Evolutionary conservation across 2,113 vertebrate species (phyloP), one percentile per base, ranked within the genome.

Genomic region (Crypturellus undulatus): DNA sequence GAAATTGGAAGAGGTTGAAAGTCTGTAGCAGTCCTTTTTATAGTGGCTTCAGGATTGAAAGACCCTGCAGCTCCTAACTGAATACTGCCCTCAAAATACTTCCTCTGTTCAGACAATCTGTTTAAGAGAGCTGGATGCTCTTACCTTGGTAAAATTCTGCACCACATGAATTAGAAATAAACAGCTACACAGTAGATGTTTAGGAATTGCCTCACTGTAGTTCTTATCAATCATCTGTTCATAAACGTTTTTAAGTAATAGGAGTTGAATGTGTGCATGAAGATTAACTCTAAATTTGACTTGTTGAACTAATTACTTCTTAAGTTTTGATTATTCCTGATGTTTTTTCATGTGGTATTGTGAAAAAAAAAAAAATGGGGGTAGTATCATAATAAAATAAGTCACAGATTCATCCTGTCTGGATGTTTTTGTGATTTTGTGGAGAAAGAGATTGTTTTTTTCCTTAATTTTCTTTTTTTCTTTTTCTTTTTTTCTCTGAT

Each of bases 211-310:
- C 32, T 88, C 64, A 8, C 17, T 78, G 88, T 56, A 72, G 17
- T 62, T 93, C 54, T 73, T 64, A 63, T 72, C 22, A 87, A 38
- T 90, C 69, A 89, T 80, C 52, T 87, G 24, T 63, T 92, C n/a
- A 40, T 42, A 36, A 89, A 62, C 11, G 16, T 36, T 42, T 77
- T 69, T 42, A 71, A 84, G 71, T 64, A 76, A 12, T 65, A 54
- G 49, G 52, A 51, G 92, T 92, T 89, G 52, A 16, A 17, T 82
- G 32, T 79, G 59, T 26, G 13, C 8, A 10, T 58, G 54, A 87
- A 87, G 38, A 82, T 75, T 30, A 68, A 75, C 56, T 87, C 58
- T 71, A 15, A 2, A 36, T 47, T 71, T 67, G 40, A 54, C 6
- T 52, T 79, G 60, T 32, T 78, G 60, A 82, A 92, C 45, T 30